Evolutionary conservation across 2,113 vertebrate genomes (phyloP), one percentile per base, ranked within the genome.

Genomic region (Sprattus sprattus): DNA sequence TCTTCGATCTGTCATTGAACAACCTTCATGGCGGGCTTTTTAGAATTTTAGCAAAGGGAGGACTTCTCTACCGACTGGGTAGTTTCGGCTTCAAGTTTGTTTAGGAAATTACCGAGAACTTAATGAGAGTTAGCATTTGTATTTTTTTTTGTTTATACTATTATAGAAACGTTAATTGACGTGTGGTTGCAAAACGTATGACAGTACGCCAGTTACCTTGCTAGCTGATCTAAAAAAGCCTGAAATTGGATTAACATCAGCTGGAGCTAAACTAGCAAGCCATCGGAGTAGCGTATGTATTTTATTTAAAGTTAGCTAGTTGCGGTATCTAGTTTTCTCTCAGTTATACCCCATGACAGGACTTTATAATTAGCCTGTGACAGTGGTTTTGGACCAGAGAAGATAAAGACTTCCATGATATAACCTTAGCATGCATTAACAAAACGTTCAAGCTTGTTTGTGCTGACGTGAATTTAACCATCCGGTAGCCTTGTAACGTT

Each of bases 231-330:
- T 32, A 44, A 82, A 84, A 83, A 46, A 83, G 22, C 49, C 81
- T 80, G 81, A 85, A 87, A 85, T 85, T 85, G 85, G 80, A 87
- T 90, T 90, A 90, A 83, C 60, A 50, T 44, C 49, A 64, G 60
- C 45, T 67, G 25, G 71, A 78, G 71, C 71, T 78, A 78, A 78
- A 78, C 60, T 46, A 84, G 71, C 44, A 39, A 39, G 39, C 39
- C 39, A 39, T 39, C 39, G 39, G 39, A 39, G 39, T 39, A 39
- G 39, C 39, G 39, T 2, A 1, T 39, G 39, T 39, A 39, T 39
- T 39, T 39, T 32, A 32, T 44, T 6, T 85, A 83, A 81, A 84
- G 57, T 44, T 44, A 46, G 10, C 25, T 60, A 18, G 18, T 71
- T 52, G 6, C 22, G 45, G 78, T n/a, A 39, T 54, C 46, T 39